These are phyloP conservation scores for Apantesis nais DNA, from an alignment of 2,888 invertebrate species.

Conservation along the genomic window DNA sequence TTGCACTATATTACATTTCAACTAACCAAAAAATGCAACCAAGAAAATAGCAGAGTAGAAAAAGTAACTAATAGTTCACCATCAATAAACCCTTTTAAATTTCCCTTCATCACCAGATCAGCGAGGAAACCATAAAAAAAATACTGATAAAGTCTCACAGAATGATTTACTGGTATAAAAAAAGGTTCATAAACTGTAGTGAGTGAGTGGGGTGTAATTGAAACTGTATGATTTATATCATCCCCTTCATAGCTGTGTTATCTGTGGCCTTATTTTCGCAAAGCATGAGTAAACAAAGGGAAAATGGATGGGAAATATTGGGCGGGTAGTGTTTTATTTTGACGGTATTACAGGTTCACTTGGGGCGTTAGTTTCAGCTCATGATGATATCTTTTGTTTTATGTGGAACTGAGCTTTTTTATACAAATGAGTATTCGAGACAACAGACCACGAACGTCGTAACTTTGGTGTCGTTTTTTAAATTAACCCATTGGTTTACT, in stretches of 20 bases:
- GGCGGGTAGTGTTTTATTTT: conserved; percentile 29
- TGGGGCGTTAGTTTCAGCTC: conserved; percentile 24
- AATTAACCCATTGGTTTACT: neutral
- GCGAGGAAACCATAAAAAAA: conserved; percentile 34
- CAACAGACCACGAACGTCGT: neutral
- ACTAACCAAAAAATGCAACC: neutral
- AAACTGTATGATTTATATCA: conserved; percentile 73
- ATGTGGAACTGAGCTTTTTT: conserved; percentile 5
- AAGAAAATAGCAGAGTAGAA: neutral
- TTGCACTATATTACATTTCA: neutral
- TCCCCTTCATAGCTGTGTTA: conserved; percentile 46
- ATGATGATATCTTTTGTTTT: conserved; percentile 30
- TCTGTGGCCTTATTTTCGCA: conserved; percentile 41
- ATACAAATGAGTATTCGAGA: neutral
- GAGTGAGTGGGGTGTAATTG: conserved; percentile 71
- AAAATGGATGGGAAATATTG: conserved; percentile 36
- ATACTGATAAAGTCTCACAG: conserved; percentile 41
- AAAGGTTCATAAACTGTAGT: conserved; percentile 27
- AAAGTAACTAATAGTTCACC: conserved; percentile 2
- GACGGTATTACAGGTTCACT: conserved; percentile 21
- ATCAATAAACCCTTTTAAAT: conserved; percentile 16
- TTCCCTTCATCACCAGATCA: conserved; percentile 25
- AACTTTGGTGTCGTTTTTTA: neutral
- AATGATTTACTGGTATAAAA: conserved; percentile 48
- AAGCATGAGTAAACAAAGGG: conserved; percentile 44